A percentile compares a stretch with the other conserved stretches of the same genome.
These are phyloP conservation scores for Euphysa ruthae DNA, from an alignment of 30 jellyfish, hydroid and myxozoan genomes.

Conservation along the genomic window DNA sequence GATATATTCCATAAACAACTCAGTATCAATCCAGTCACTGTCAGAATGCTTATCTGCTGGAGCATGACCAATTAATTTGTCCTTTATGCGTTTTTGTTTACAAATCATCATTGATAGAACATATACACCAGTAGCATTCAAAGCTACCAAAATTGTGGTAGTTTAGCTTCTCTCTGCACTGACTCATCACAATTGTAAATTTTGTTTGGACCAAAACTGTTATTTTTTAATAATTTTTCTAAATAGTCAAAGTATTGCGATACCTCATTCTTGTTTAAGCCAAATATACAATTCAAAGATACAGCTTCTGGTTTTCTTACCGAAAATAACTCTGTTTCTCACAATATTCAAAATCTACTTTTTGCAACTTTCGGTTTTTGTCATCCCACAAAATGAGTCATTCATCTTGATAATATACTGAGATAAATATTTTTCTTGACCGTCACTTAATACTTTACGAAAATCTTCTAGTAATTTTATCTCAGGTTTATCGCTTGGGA, in stretches of 20 bases:
- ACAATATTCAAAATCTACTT: neutral
- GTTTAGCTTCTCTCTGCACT: too few species aligned
- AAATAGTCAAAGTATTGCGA: constrained; percentile 5
- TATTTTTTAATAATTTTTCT: neutral
- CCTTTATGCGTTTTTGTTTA: too few species aligned
- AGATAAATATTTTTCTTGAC: neutral
- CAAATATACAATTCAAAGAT: constrained; percentile 39
- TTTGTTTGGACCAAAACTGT: constrained; percentile 17
- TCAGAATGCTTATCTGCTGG: too few species aligned
- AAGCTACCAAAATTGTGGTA: too few species aligned
- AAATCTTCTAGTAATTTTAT: neutral
- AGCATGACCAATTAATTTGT: too few species aligned
- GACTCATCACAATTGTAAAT: constrained; percentile 44
- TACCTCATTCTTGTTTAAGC: constrained; percentile 14
- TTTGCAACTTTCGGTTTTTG: too few species aligned
- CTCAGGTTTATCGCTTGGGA: neutral
- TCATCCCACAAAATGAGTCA: too few species aligned
- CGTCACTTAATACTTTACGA: neutral
- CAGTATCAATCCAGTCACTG: too few species aligned
- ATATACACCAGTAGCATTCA: too few species aligned
- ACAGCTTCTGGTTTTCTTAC: constrained; percentile 40
- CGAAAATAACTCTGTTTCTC: constrained; percentile 1
- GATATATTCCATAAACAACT: too few species aligned
- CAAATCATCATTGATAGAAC: too few species aligned
- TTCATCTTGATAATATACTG: neutral